Percentiles rank a stretch among this genome's conserved stretches.
These are phyloP conservation scores for Antheraea mylitta DNA, from an alignment of 1,140 invertebrate species.

Conservation along the genomic window DNA sequence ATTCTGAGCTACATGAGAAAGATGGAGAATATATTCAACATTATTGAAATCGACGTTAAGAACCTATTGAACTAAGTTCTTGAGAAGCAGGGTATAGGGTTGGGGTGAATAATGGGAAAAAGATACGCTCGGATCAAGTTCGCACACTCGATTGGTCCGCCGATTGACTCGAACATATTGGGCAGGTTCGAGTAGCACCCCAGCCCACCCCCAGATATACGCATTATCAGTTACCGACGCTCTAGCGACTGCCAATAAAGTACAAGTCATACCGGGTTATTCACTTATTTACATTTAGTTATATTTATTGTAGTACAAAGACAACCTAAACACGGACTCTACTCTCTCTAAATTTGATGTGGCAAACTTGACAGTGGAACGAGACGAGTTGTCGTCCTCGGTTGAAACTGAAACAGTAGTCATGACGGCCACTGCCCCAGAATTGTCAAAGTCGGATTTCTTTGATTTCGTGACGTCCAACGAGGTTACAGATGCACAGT, in stretches of 20 bases:
- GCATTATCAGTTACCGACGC: conserved; percentile 70
- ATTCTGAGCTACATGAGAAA: conserved; percentile 30
- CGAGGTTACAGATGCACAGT: conserved; percentile 81
- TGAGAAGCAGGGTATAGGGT: conserved; percentile 39
- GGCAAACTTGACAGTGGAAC: conserved; percentile 36
- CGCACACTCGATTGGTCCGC: conserved; percentile 73
- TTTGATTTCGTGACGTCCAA: conserved; percentile 92
- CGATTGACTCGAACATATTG: conserved; percentile 50
- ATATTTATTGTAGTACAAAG: conserved; percentile 72
- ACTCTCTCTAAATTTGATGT: conserved; percentile 38
- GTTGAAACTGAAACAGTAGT: conserved; percentile 81
- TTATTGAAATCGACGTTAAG: conserved; percentile 17
- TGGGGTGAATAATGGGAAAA: conserved; percentile 76
- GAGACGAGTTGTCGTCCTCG: conserved; percentile 51
- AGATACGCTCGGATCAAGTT: conserved; percentile 73
- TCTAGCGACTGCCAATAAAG: conserved; percentile 75
- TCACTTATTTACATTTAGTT: conserved; percentile 68
- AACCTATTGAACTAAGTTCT: conserved; percentile 45
- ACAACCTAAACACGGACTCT: conserved; percentile 38
- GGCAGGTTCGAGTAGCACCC: conserved; percentile 54
- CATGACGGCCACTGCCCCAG: conserved; percentile 88
- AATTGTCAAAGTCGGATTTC: conserved; percentile 89
- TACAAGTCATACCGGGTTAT: conserved; percentile 75
- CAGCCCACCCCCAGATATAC: conserved; percentile 35
- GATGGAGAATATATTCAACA: conserved; percentile 46